Evolutionary conservation across 1,140 invertebrate genomes (phyloP), one percentile per base, ranked within the genome.

Genomic region (Teleogryllus occipitalis): DNA sequence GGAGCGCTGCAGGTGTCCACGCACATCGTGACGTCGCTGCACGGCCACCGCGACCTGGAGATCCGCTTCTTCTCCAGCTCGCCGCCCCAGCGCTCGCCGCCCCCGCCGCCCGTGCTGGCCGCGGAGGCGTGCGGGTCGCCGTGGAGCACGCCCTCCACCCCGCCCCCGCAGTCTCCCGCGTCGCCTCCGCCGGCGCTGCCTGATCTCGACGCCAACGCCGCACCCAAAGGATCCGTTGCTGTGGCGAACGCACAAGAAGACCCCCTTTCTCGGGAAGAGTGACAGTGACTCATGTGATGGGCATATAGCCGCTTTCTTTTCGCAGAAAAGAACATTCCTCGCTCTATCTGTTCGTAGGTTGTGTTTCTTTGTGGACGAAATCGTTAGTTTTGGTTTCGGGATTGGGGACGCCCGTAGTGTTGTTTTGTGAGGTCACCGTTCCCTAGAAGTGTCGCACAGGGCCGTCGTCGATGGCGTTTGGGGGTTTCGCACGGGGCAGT

Each of bases 1-100:
- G 86, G 86, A 78, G 84, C 85, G 77, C 85, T 92, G 78, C 90
- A 93, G 84, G 92, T 94, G n/a, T 93, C 92, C 0, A 93, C 93
- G 18, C 91, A 93, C 82, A 93, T 94, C 80, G 91, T 94, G 49
- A 93, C 92, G 27, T 93, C 93, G 79, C 89, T 90, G 75, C 93
- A 93, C 83, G 93, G 92, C 7, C 92, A 93, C 83, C 87, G 92
- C 76, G 93, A 94, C 84, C 86, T 94, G 82, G 93, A 94, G 85
- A 94, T 94, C 83, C 93, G 92, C 83, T 92, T 94, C 85, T 93
- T 92, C 84, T 91, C 90, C 78, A 88, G 87, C 47, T 89, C 89
- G 82, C 87, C 88, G 76, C 84, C 82, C 72, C 81, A 81, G 83
- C 49, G 46, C 5, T 5, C 54, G 54, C 54, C 54, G 0, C 54